Evolutionary conservation across 2,888 invertebrate genomes (phyloP), one percentile per base, ranked within the genome.

Genomic region (Eumerus sabulonum): DNA sequence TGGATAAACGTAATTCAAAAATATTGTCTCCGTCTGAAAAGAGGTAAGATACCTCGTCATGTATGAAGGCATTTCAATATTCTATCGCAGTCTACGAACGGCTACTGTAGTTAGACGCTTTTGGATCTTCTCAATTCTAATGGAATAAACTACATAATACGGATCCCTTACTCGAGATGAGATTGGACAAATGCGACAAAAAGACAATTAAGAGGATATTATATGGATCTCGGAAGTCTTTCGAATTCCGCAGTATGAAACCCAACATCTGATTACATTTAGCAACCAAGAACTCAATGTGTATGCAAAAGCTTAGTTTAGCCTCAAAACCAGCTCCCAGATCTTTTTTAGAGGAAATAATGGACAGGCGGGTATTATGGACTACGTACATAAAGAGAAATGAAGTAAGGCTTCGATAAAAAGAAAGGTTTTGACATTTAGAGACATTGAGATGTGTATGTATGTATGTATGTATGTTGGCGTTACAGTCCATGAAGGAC

Each of bases 11-110:
- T 45, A 45, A 54, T 40, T n/a, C 12, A 17, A 42, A 40, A 54
- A 54, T 54, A 18, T 42, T 38, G 13, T 4, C 42, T 40, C 4
- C 54, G 18, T 16, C 1, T 11, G 45, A 45, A 45, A 45, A 54
- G 42, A 54, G 38, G 13, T 42, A 40, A 12, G 12, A 54, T 42
- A 1, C 54, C 40, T 18, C 12, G 19, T 42, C 12, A 40, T 17
- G 42, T 54, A 54, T 11, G 40, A 42, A n/a, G 40, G 42, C 38
- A 38, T 38, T 17, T 53, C 53, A 12, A 53, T 54, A 54, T 42
- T 42, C 54, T 40, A 54, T 17, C 42, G 19, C n/a, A 54, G 18
- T 54, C 11, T 16, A 5, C 17, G 17, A 7, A 53, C 4, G 1
- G 54, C 54, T 17, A 40, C 40, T 36, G 18, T 54, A 18, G 54